These are phyloP conservation scores for Nesogale talazaci DNA, from an alignment of 2,113 vertebrate genomes.

Conservation along the genomic window DNA sequence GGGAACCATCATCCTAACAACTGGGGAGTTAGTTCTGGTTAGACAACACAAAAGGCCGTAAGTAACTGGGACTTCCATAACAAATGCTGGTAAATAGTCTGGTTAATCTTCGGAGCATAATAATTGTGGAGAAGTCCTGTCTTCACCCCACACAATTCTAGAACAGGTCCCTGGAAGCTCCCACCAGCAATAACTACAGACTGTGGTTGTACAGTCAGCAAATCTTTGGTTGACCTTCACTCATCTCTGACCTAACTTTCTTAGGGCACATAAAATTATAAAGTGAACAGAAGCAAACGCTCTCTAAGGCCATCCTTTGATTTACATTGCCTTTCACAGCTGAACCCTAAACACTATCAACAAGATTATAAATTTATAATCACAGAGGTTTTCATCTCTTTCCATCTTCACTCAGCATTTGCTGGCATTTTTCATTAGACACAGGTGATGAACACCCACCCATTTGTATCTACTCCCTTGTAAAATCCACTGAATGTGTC, in stretches of 20 bases:
- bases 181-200: not conserved
- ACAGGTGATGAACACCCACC: not conserved
- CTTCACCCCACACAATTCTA: not conserved
- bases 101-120: too few relatives aligned
- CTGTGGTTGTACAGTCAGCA: not conserved
- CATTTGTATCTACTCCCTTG: constrained; percentile 23
- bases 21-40: too few relatives aligned
- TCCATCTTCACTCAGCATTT: not conserved
- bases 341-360: constrained; percentile 54
- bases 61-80: too few relatives aligned
- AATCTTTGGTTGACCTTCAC: constrained; percentile 1
- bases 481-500: constrained; percentile 39
- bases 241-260: constrained; percentile 57
- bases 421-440: constrained; percentile 39
- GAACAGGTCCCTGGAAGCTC: not conserved
- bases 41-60: too few relatives aligned
- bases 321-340: constrained; percentile 67
- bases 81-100: too few relatives aligned
- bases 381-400: constrained; percentile 18
- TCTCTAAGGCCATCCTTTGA: constrained; percentile 56
- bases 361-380: constrained; percentile 40
- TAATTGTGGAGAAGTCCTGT: too few relatives aligned
- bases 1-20: too few relatives aligned
- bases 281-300: constrained; percentile 57
- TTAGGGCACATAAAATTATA: constrained; percentile 52